phyloP scores from a whole-genome alignment of 1,140 invertebrate species.

The Zaprionus kolodkinae region DNA sequence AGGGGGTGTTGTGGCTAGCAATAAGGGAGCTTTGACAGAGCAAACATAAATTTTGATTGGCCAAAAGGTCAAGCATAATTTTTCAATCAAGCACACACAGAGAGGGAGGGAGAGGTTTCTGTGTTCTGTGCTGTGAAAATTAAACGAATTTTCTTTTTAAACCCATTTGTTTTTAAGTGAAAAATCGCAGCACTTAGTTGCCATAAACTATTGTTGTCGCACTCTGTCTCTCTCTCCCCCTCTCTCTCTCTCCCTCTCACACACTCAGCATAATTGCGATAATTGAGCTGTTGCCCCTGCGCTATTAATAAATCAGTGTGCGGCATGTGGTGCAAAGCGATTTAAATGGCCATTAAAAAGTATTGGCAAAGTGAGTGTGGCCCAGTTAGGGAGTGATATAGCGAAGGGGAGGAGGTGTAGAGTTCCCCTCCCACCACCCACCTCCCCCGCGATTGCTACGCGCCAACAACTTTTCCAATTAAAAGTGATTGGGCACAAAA shows the following conservation, averaged over 20 bases:
- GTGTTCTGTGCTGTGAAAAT: background rate
- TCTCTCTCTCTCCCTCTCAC: background rate
- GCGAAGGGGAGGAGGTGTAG: background rate
- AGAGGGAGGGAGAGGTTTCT: background rate
- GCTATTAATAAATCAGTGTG: conserved; percentile 44
- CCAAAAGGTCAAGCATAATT: conserved; percentile 67
- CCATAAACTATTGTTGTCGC: conserved; percentile 31
- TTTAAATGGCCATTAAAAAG: conserved; percentile 39
- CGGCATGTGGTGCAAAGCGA: conserved; percentile 16
- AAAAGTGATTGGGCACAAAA: conserved; percentile 35
- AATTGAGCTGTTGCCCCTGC: conserved; percentile 36
- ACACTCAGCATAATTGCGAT: conserved; percentile 32
- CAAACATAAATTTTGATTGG: conserved; percentile 51
- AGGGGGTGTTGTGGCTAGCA: no score
- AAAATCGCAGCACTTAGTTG: conserved; percentile 61
- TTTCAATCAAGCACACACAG: conserved; percentile 55
- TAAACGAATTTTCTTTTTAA: conserved; percentile 1
- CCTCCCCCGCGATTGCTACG: no score
- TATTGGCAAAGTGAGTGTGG: conserved; percentile 17
- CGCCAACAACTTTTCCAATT: conserved; percentile 44
- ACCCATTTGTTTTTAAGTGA: conserved; percentile 54
- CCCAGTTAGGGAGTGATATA: no score
- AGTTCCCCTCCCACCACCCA: background rate
- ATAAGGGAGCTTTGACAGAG: background rate
- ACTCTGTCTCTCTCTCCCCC: background rate